Base-by-base conservation (phyloP, 2,797 vertebrate genomes). In the Borostomias antarcticus region DNA sequence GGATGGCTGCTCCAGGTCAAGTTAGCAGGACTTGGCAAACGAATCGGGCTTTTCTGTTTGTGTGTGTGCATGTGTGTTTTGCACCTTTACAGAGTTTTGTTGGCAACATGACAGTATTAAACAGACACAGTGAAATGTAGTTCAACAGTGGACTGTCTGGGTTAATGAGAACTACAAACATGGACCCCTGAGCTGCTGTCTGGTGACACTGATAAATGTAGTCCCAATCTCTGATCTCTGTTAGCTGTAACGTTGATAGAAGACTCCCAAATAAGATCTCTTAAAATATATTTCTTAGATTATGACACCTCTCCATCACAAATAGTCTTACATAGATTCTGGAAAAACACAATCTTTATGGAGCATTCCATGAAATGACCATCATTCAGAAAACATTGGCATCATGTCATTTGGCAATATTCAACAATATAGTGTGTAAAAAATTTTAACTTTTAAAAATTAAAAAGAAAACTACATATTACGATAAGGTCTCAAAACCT, bases 321-420 rank as follows among this genome's bases (percentile, higher is more conserved):
- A 43, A 75, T 48, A 58, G 21, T 35, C 50, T 53, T 50, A 57
- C 43, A 57, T 35, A 6, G 15, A 17, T 59, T 73, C 45, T 45
- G 51, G 69, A 69, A 52, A 58, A 74, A 77, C n/a, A n/a, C 71
- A 68, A 37, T 81, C 45, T 30, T 17, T 65, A 72, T 53, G 71
- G 52, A 77, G 82, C 71, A 68, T 58, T 66, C 59, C 62, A 64
- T 29, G 30, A 10, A 33, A 64, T 43, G 4, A 66, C 33, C 37
- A 53, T 32, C 25, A 59, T 30, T 58, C n/a, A 23, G 8, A 64
- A 64, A 61, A 60, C n/a, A 88, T 86, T 86, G 83, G 87, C 81
- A 78, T 86, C 35, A 70, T 67, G 75, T 88, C 80, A 86, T 90
- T 92, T 91, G 87, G 89, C 85, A 89, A 87, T 62, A 80, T 75